Conservation (phyloP, 2,797 vertebrate genomes). For the Mus spretus region DNA sequence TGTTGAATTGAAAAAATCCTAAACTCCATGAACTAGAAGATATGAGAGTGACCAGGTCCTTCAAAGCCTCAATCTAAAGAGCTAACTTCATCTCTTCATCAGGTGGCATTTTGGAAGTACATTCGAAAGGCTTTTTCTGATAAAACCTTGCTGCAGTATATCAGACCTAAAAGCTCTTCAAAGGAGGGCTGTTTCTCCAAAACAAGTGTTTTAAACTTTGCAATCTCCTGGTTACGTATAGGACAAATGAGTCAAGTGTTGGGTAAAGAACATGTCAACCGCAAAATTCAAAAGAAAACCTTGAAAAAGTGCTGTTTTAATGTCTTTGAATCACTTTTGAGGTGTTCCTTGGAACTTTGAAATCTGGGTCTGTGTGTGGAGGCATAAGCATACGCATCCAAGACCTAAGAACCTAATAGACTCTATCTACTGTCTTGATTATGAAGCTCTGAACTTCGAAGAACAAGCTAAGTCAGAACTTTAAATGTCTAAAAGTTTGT, state of each 20-base stretch:
- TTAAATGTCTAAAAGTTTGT: background rate
- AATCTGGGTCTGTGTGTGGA: background rate
- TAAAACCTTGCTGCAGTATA: background rate
- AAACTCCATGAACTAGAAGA: background rate
- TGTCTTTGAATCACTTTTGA: background rate
- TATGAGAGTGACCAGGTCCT: background rate
- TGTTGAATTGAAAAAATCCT: background rate
- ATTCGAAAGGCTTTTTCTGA: background rate
- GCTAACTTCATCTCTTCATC: background rate
- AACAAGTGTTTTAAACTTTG: conserved; percentile 14
- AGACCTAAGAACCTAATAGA: background rate
- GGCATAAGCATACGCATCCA: background rate
- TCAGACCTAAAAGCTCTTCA: background rate
- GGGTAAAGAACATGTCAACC: background rate
- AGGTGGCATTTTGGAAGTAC: background rate
- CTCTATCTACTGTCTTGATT: background rate
- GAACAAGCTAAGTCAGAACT: background rate
- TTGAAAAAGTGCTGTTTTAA: background rate
- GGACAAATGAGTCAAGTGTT: background rate
- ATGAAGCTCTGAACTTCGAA: background rate
- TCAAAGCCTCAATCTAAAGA: conserved; percentile 1
- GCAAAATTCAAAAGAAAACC: background rate
- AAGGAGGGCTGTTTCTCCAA: background rate
- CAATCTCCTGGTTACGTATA: background rate
- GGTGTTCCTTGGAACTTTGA: background rate